Percentiles rank a stretch among this genome's conserved stretches.
Evolutionary conservation across 2,113 vertebrate species (phyloP).

Genomic region (Ictalurus punctatus): DNA sequence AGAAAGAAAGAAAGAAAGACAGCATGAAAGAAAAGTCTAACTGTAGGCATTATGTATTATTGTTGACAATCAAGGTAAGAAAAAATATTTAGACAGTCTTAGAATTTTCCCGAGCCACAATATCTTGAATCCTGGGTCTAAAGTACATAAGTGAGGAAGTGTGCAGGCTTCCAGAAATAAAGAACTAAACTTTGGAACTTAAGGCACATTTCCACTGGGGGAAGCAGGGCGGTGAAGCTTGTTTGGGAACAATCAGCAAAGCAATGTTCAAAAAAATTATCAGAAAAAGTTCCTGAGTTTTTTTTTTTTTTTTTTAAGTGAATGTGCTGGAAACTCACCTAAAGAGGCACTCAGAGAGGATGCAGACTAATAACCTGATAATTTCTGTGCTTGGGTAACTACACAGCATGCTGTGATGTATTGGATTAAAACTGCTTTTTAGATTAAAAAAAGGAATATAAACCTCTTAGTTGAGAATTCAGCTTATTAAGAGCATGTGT

Average conservation of each 20-base stretch:
- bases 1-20: not conserved
- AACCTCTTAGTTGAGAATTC: not conserved
- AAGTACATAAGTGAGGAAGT: slow-evolving; percentile 27
- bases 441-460: not conserved
- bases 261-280: rapidly evolving
- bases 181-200: slow-evolving; percentile 1
- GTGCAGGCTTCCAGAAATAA: slow-evolving; percentile 28
- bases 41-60: not conserved
- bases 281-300: not conserved
- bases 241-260: not conserved
- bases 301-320: not conserved
- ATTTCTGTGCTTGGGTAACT: not conserved
- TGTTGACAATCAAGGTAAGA: not conserved
- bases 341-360: not conserved
- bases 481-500: not conserved
- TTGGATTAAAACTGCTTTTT: not conserved
- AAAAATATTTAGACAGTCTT: not conserved
- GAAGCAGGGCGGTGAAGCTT: not conserved
- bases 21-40: not conserved
- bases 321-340: not conserved
- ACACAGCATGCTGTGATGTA: not conserved
- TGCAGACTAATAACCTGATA: not conserved
- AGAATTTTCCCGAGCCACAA: not conserved
- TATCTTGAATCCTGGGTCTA: not conserved
- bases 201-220: not conserved